A percentile compares a stretch with the other conserved stretches of the same genome.
These are phyloP conservation scores for Esox masquinongy DNA, from an alignment of 2,797 vertebrate genomes.

Conservation along the genomic window DNA sequence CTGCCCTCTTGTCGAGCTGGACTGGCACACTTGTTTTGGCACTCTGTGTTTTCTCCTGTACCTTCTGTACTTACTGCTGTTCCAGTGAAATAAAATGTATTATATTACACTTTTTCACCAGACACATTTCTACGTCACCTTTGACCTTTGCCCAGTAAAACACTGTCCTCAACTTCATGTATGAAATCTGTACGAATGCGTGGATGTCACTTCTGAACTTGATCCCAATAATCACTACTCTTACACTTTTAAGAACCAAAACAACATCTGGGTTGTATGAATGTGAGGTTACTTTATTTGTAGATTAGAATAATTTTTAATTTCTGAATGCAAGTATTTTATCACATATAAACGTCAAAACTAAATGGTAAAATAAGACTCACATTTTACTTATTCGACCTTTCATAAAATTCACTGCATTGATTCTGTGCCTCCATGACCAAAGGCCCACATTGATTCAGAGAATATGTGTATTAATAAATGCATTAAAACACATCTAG, in stretches of 20 bases:
- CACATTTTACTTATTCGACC: not conserved
- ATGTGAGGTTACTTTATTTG: not conserved
- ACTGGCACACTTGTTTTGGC: slow-evolving; percentile 74
- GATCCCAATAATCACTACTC: not conserved
- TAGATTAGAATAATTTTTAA: not conserved
- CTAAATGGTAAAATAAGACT: not conserved
- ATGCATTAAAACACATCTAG: not conserved
- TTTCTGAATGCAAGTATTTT: not conserved
- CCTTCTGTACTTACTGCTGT: slow-evolving; percentile 82
- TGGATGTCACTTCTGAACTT: slow-evolving; percentile 4
- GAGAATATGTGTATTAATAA: not conserved
- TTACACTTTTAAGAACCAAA: not conserved
- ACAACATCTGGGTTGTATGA: not conserved
- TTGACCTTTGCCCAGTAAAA: slow-evolving; percentile 1
- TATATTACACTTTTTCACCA: slow-evolving; percentile 11
- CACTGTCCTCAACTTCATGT: not conserved
- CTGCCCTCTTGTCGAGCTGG: slow-evolving; percentile 53
- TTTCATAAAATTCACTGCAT: not conserved
- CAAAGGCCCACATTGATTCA: not conserved
- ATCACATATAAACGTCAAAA: not conserved
- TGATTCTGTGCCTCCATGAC: not conserved
- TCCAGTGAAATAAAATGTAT: slow-evolving; percentile 31
- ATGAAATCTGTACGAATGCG: not conserved
- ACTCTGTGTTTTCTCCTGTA: slow-evolving; percentile 83
- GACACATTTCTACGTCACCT: not conserved